Conservation (phyloP, 2,888 invertebrate species). For the Calliopum simillimum region DNA sequence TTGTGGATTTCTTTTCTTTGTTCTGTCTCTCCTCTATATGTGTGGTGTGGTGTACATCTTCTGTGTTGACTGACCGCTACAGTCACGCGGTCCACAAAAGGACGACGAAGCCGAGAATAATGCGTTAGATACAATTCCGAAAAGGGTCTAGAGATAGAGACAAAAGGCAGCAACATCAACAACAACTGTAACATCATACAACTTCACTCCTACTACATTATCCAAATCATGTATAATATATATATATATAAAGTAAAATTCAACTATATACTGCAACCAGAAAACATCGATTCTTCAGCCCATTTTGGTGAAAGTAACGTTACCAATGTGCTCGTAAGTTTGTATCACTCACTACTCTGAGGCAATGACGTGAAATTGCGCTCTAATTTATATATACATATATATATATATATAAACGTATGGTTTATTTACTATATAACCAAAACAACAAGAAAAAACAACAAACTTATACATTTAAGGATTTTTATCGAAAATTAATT, state of each 20-base stretch:
- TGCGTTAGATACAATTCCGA: constrained; percentile 59
- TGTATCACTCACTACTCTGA: neutral
- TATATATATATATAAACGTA: neutral
- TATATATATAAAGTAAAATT: too few species aligned
- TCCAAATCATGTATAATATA: too few species aligned
- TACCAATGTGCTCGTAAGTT: too few species aligned
- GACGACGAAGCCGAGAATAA: constrained; percentile 64
- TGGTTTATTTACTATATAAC: constrained; percentile 20
- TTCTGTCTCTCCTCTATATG: constrained; percentile 41
- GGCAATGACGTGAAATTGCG: neutral
- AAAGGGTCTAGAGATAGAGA: constrained; percentile 52
- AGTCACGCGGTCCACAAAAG: constrained; percentile 63
- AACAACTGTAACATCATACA: neutral
- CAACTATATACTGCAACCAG: too few species aligned
- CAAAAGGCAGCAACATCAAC: neutral
- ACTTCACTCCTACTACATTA: neutral
- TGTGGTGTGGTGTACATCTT: neutral
- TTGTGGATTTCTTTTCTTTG: constrained; percentile 48
- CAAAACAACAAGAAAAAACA: too few species aligned
- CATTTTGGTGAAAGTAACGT: too few species aligned
- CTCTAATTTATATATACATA: neutral
- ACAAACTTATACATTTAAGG: constrained; percentile 1
- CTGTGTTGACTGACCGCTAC: constrained; percentile 37
- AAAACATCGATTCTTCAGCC: too few species aligned
- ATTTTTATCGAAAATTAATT: constrained; percentile 25